Conservation (phyloP, 2,888 invertebrate species). For the Zygogramma bicolorata region DNA sequence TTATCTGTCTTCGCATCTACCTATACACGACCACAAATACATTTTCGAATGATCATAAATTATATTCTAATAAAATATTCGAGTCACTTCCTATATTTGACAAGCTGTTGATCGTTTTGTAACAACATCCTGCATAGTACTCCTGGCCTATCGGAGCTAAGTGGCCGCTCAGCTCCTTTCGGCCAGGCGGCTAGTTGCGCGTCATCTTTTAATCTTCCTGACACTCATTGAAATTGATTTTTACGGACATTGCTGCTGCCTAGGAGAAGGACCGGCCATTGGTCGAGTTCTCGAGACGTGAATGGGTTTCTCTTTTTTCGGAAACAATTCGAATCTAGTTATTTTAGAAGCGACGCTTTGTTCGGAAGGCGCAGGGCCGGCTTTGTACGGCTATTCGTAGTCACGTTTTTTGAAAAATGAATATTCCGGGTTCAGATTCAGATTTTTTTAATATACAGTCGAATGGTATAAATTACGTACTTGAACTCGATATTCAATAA, state of each 20-base stretch:
- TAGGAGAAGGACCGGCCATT: not conserved
- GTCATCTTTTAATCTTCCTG: constrained; percentile 28
- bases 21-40: too few species aligned
- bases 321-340: not conserved
- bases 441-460: too few species aligned
- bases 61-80: too few species aligned
- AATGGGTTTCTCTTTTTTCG: not conserved
- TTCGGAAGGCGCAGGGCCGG: not conserved
- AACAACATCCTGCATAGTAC: too few species aligned
- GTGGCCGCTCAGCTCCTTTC: constrained; percentile 37
- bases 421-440: too few species aligned
- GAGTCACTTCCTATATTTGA: too few species aligned
- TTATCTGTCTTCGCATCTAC: too few species aligned
- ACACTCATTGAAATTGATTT: constrained; percentile 37
- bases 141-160: constrained; percentile 51
- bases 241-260: not conserved
- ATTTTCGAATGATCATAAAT: too few species aligned
- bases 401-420: not conserved
- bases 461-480: too few species aligned
- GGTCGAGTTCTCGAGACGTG: not conserved
- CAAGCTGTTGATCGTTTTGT: too few species aligned
- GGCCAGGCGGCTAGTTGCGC: constrained; percentile 9
- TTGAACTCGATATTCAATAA: too few species aligned
- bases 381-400: not conserved
- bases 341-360: not conserved